A percentile compares a stretch with the other conserved stretches of the same genome.
These are phyloP conservation scores for Myotis daubentonii DNA, from an alignment of 2,797 vertebrate species.

Conservation along the genomic window DNA sequence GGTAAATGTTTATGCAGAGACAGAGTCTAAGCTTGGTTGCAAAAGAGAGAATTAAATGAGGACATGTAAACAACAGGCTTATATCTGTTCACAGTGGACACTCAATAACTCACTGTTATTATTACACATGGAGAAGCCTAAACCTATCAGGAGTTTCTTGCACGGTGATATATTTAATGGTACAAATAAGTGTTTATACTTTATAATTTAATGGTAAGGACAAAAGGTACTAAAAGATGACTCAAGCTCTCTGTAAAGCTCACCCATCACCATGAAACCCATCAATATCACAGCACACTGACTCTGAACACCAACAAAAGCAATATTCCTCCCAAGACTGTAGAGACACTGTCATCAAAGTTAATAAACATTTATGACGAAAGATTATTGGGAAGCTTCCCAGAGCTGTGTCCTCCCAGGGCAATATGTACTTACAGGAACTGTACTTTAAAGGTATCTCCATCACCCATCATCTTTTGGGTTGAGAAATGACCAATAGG, in stretches of 20 bases:
- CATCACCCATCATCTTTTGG: not conserved
- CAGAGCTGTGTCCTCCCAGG: conserved; percentile 30
- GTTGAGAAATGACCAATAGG: conserved; percentile 48
- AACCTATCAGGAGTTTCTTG: not conserved
- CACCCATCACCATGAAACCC: not conserved
- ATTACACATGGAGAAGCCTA: not conserved
- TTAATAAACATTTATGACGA: conserved; percentile 64
- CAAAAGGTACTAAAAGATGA: not conserved
- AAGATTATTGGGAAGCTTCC: conserved; percentile 68
- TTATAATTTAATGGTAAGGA: conserved; percentile 5
- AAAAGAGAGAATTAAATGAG: not conserved
- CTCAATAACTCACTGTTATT: not conserved
- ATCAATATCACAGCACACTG: not conserved
- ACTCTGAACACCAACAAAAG: conserved; percentile 53
- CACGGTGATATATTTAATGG: not conserved
- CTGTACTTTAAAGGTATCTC: not conserved
- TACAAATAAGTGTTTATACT: not conserved
- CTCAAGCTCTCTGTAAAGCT: not conserved
- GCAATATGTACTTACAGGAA: conserved; percentile 62
- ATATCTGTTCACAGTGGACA: not conserved
- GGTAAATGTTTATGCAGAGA: not conserved
- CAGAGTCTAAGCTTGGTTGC: not conserved
- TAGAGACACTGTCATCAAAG: conserved; percentile 12
- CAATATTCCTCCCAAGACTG: not conserved
- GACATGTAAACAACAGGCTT: not conserved